Base-by-base conservation (phyloP, 2,113 vertebrate species). In the Daphoenositta chrysoptera region DNA sequence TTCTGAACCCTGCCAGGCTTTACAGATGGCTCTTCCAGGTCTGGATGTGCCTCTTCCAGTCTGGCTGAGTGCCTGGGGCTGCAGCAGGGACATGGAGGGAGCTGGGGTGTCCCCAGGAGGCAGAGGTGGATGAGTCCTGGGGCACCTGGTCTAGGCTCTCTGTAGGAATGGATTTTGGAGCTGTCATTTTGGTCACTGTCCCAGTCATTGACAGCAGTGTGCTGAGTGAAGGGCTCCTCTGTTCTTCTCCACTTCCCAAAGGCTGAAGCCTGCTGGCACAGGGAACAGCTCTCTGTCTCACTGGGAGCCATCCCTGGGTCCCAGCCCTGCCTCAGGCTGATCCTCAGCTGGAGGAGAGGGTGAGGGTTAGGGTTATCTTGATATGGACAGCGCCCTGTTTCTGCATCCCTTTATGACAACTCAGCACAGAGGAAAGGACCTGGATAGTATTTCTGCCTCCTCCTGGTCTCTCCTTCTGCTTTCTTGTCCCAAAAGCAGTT, bases 31-130 rank as follows among this genome's bases (percentile, higher is more conserved):
- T 83, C 19, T 93, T 63, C 24, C 35, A 80, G 51, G 37, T 45
- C 76, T 88, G 83, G 63, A 54, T 72, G 63, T 65, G 28, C 56
- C 51, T 77, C 37, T 44, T 44, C 22, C 27, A n/a, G 76, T 30
- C 68, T 95, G 68, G 40, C 27, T 86, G 47, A 3, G 1, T 54
- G 65, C 42, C 51, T 58, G 18, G 23, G 39, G 39, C 69, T 87
- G 72, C 64, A 75, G 51, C 15, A 70, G 69, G 51, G 47, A 47
- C 20, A 19, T 0, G 2, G 40, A n/a, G 45, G 26, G 64, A 80
- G 31, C 30, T 0, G 0, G 27, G 19, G 11, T 1, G 0, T 58
- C 31, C 42, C 42, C 42, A 37, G 39, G 51, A 75, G 45, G 44
- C 51, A 88, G 70, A 75, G 33, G 22, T 64, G 44, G 9, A 4